Percentiles rank a stretch among this genome's conserved stretches.
These are phyloP conservation scores for Lates japonicus DNA, from an alignment of 2,797 vertebrate genomes.

Conservation along the genomic window DNA sequence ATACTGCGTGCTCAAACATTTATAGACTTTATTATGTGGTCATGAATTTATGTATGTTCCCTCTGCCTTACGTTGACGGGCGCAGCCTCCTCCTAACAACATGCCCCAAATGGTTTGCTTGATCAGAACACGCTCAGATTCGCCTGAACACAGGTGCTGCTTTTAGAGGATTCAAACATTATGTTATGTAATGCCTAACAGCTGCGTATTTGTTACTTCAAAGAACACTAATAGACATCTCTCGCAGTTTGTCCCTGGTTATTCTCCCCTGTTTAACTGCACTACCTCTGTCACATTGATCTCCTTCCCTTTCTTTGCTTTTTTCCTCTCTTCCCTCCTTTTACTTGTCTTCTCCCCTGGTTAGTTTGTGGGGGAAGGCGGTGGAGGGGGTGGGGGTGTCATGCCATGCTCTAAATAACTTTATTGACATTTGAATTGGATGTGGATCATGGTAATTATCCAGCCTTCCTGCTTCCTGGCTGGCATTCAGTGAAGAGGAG, in stretches of 20 bases:
- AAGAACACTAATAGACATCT: slow-evolving; percentile 15
- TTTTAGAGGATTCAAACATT: slow-evolving; percentile 34
- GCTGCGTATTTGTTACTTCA: slow-evolving; percentile 52
- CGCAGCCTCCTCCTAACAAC: slow-evolving; percentile 27
- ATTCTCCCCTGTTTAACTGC: slow-evolving; percentile 34
- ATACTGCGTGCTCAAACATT: slow-evolving; percentile 72
- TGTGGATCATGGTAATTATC: slow-evolving; percentile 80
- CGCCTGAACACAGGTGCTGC: slow-evolving; percentile 63
- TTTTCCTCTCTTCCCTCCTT: slow-evolving; percentile 31
- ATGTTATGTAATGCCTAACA: slow-evolving; percentile 42
- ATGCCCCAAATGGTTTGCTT: slow-evolving; percentile 40
- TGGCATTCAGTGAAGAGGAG: slow-evolving; percentile 53
- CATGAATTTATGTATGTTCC: slow-evolving; percentile 76
- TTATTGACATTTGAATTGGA: slow-evolving; percentile 84
- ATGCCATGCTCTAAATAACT: slow-evolving; percentile 79
- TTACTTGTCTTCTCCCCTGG: slow-evolving; percentile 26
- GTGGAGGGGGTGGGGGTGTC: slow-evolving; percentile 29
- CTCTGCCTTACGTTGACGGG: slow-evolving; percentile 10
- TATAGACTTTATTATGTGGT: slow-evolving; percentile 70
- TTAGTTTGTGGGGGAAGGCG: slow-evolving; percentile 19
- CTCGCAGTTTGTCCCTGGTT: slow-evolving; percentile 13
- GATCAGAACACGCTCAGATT: slow-evolving; percentile 50
- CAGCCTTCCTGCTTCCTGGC: slow-evolving; percentile 76
- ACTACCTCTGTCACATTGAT: slow-evolving; percentile 32
- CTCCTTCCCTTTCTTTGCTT: slow-evolving; percentile 2